Percentiles rank a stretch among this genome's conserved stretches.
Evolutionary conservation across 2,888 invertebrate species (phyloP).

Genomic region (Lamproptera curius): DNA sequence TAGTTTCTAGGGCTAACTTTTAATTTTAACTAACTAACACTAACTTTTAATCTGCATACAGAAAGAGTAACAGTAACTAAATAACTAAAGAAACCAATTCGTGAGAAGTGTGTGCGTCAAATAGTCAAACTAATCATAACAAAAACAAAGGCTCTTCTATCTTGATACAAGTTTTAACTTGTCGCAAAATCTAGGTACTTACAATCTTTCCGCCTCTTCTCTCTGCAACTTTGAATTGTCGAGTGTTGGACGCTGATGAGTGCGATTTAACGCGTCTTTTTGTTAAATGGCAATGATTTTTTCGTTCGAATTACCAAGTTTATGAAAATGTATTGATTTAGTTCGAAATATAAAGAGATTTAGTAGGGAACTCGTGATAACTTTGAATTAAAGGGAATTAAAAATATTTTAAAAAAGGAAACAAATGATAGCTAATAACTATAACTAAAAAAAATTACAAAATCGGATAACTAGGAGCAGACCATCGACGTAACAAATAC

Average conservation of each 20-base stretch:
- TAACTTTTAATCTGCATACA: slow-evolving; percentile 9
- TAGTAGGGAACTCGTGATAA: slow-evolving; percentile 22
- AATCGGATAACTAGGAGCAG: no score
- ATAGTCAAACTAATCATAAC: slow-evolving; percentile 13
- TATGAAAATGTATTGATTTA: slow-evolving; percentile 24
- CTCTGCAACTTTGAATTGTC: slow-evolving; percentile 26
- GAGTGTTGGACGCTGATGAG: slow-evolving; percentile 24
- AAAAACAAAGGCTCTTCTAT: slow-evolving; percentile 12
- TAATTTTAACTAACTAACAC: slow-evolving; percentile 5
- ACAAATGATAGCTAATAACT: no score
- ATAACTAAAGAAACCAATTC: slow-evolving; percentile 11
- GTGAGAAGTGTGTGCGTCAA: slow-evolving; percentile 4
- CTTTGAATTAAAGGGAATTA: neutral
- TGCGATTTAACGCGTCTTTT: slow-evolving; percentile 26
- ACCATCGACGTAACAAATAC: no score
- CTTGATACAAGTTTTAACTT: slow-evolving; percentile 12
- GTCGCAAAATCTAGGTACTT: slow-evolving; percentile 5
- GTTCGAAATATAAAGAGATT: slow-evolving; percentile 27
- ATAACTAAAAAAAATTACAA: no score
- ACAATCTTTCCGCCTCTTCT: slow-evolving; percentile 6
- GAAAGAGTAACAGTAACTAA: slow-evolving; percentile 16
- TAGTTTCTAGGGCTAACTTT: slow-evolving; percentile 1
- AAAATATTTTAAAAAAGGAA: no score
- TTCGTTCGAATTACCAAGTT: slow-evolving; percentile 23
- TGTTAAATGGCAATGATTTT: slow-evolving; percentile 22